Evolutionary conservation across 2,888 invertebrate genomes (phyloP), one percentile per base, ranked within the genome.

Genomic region (Allacma fusca): DNA sequence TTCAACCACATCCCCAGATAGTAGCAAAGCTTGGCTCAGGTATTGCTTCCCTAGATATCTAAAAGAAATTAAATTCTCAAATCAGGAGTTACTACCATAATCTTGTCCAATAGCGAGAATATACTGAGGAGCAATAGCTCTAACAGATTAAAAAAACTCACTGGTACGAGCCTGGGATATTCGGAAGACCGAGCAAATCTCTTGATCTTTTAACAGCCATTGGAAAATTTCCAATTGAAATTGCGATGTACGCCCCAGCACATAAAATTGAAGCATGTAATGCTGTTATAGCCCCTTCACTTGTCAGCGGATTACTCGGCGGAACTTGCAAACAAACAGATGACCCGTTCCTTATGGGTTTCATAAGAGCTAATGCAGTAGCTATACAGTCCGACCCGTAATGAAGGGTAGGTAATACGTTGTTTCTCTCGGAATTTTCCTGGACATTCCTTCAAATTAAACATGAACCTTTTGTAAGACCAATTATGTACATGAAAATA

Each of bases 341-440:
- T 76, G 73, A 12, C 24, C 72, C 79, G 34, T 80, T 89, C 19
- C 86, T 85, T 75, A 87, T 89, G 29, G 89, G 88, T 0, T 92
- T 92, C 44, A 95, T 87, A 73, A 95, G 87, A 12, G 91, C 89
- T 43, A 92, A 88, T 16, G 97, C 95, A 88, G 96, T 97, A 82
- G 93, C 91, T 75, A 97, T 87, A 87, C 97, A 97, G 29, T 96
- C 87, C 0, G 92, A 92, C 2, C 94, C 96, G 89, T 97, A 97
- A 88, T 96, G 95, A 83, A 97, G 87, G 9, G 94, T 94, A 7
- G 95, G 91, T 71, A 93, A 43, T 50, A 50, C 16, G n/a, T 16
- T 50, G 40, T 64, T 62, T 43, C 64, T 7, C 43, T 28, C 21
- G 64, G 23, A 24, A 70, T 44, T 70, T 70, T 40, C 23, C 40